Evolutionary conservation across 2,113 vertebrate species (phyloP), one percentile per base, ranked within the genome.

Genomic region (Micromys minutus): DNA sequence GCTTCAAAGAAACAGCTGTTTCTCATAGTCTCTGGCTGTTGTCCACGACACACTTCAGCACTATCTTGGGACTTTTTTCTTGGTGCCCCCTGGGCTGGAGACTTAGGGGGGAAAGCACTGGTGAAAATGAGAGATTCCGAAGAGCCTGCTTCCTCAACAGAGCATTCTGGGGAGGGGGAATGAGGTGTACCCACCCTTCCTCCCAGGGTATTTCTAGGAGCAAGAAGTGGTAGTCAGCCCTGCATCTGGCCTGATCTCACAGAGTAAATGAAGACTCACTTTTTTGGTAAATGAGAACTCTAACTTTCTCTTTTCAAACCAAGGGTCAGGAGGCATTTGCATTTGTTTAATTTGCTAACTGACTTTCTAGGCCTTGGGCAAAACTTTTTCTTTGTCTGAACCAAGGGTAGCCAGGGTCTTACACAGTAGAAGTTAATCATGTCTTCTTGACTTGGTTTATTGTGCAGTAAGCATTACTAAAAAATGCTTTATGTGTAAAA

Each of bases 361-460:
- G 45, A 63, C 57, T 75, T 71, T 91, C 69, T 19, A 80, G 77
- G 50, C 63, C 92, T 86, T 31, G 45, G 29, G 84, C 84, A 47
- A 74, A 52, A 47, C 39, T 42, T 50, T 91, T 79, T 71, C 34
- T 59, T 89, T 21, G n/a, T 22, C 57, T 86, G 52, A 69, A 57
- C 34, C 36, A 24, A 89, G 55, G 21, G 31, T 59, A 67, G 15
- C 31, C 42, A 84, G 2, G 61, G 34, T 39, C 55, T 55, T 69
- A 67, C 47, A 76, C 13, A 13, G 39, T 50, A 61, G 12, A 65
- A 26, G 21, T 31, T 89, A 81, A 31, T 55, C 15, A 12, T 93
- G 74, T 71, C 88, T 93, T 61, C 63, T 84, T 89, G 47, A 74
- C 59, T 91, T 75, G 26, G 45, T 69, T 87, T 83, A 36, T 89